These are phyloP conservation scores for Crocuta crocuta DNA, from an alignment of 2,113 vertebrate species.

Conservation along the genomic window DNA sequence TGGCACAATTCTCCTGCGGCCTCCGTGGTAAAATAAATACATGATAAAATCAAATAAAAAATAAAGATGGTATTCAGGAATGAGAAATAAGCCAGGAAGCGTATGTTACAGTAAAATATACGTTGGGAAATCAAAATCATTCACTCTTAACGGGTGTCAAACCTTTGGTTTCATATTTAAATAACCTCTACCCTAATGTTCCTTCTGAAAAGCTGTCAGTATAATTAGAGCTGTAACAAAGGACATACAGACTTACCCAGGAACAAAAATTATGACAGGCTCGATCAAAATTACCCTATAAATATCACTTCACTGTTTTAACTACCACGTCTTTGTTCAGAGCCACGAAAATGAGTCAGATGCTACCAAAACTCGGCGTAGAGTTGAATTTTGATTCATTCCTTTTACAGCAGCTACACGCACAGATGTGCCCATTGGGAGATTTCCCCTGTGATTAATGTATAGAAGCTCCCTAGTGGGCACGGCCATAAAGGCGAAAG, in stretches of 20 bases:
- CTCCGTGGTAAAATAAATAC: background rate
- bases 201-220: conserved; percentile 55
- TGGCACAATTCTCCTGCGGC: background rate
- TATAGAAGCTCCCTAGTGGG: background rate
- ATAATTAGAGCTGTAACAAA: conserved; percentile 73
- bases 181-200: conserved; percentile 61
- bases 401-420: background rate
- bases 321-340: conserved; percentile 46
- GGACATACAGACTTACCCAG: conserved; percentile 51
- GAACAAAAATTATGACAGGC: conserved; percentile 63
- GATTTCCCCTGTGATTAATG: background rate
- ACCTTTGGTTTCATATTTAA: conserved; percentile 42
- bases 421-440: background rate
- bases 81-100: conserved; percentile 35
- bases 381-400: conserved; percentile 44
- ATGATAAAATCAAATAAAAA: background rate
- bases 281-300: conserved; percentile 73
- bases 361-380: background rate
- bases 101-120: conserved; percentile 63
- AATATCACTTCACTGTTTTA: conserved; percentile 73
- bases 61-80: background rate
- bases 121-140: conserved; percentile 71
- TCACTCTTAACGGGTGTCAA: conserved; percentile 51
- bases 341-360: conserved; percentile 57
- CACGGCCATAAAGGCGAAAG: background rate